These are phyloP conservation scores for Iphiclides podalirius DNA, from an alignment of 2,888 invertebrate species.

Conservation along the genomic window DNA sequence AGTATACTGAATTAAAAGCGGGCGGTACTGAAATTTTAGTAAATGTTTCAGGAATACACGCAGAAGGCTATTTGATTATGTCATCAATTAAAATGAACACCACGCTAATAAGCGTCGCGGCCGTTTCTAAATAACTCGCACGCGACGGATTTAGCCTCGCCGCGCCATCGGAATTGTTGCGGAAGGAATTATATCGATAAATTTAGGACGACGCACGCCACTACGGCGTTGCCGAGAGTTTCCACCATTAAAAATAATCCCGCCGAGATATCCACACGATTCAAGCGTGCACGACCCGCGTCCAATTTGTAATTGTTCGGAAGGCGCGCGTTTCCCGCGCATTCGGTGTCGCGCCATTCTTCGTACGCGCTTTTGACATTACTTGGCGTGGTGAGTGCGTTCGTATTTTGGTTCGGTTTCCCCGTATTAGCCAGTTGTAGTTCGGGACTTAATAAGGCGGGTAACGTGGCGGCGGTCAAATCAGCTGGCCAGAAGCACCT, in stretches of 20 bases:
- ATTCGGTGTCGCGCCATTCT: no score
- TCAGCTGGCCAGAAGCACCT: no score
- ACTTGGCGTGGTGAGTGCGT: constrained; percentile 30
- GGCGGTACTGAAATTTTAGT: no score
- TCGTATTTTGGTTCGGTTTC: constrained; percentile 31
- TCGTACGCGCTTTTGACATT: constrained; percentile 20
- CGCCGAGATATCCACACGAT: not conserved
- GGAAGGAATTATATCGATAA: constrained; percentile 23
- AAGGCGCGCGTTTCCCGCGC: no score
- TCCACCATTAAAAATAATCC: not conserved
- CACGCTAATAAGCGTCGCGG: no score
- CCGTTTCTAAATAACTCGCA: constrained; percentile 15
- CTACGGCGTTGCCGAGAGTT: constrained; percentile 10
- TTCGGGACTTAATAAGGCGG: no score
- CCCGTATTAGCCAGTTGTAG: constrained; percentile 14
- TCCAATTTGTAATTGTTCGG: no score
- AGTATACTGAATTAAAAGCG: no score
- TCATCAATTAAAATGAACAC: no score
- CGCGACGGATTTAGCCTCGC: constrained; percentile 11
- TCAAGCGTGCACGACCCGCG: constrained; percentile 4
- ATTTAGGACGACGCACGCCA: constrained; percentile 13
- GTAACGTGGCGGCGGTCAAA: no score
- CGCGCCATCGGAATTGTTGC: constrained; percentile 17
- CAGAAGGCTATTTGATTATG: no score
- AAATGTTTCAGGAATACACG: no score